Evolutionary conservation across 2,797 vertebrate genomes (phyloP).

Genomic region (Phrynocephalus forsythii): DNA sequence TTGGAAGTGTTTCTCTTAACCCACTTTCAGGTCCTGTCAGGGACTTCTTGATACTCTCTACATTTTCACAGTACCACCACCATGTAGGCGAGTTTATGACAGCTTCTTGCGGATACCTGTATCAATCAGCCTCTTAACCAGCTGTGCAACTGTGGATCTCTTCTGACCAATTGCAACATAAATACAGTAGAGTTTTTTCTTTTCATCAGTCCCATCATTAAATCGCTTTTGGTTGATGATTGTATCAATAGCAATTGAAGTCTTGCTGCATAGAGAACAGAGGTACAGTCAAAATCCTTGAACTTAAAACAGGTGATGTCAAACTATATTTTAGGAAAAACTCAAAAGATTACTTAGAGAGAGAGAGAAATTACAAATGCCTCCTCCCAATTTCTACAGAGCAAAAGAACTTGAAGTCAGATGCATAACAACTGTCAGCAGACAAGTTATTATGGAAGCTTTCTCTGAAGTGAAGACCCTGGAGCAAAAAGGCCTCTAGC

Average conservation of each 20-base stretch:
- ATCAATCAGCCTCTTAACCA: conserved; percentile 96
- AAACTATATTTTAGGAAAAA: background rate
- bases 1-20: background rate
- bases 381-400: too few species aligned
- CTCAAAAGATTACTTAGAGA: background rate
- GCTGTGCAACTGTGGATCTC: conserved; percentile 96
- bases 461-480: too few species aligned
- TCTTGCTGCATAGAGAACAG: conserved; percentile 85
- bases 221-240: conserved; percentile 99
- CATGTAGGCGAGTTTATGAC: background rate
- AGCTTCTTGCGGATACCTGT: conserved; percentile 75
- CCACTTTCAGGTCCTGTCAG: background rate
- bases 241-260: conserved; percentile 97
- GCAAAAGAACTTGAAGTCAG: background rate
- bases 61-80: background rate
- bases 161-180: conserved; percentile 99
- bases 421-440: too few species aligned
- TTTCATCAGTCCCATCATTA: conserved; percentile 95
- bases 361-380: background rate
- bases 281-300: conserved; percentile 8
- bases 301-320: too few species aligned
- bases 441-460: too few species aligned
- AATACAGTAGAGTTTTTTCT: conserved; percentile 99
- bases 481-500: too few species aligned
- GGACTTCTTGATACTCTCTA: background rate